These are phyloP conservation scores for Pinctada fucata DNA, from an alignment of 2,888 invertebrate genomes.

Conservation along the genomic window DNA sequence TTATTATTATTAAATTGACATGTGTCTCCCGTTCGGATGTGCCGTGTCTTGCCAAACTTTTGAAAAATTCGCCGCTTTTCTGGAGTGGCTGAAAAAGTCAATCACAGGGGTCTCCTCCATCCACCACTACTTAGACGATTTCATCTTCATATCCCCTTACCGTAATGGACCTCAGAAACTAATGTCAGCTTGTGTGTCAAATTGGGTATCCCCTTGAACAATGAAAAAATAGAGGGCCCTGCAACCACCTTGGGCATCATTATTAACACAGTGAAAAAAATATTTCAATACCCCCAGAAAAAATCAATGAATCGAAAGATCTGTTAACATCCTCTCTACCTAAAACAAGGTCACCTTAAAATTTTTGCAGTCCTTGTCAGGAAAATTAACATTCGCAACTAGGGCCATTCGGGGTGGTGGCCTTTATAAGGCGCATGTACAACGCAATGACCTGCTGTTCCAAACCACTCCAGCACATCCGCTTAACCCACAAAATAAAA, in stretches of 20 bases:
- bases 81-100: slow-evolving; percentile 3
- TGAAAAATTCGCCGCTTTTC: slow-evolving; percentile 23
- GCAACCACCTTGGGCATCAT: slow-evolving; percentile 26
- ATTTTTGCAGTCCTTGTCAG: slow-evolving; percentile 35
- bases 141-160: neutral
- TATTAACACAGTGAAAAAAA: slow-evolving; percentile 22
- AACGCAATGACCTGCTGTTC: slow-evolving; percentile 28
- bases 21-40: slow-evolving; percentile 22
- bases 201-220: slow-evolving; percentile 17
- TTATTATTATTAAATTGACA: slow-evolving; percentile 1
- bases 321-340: neutral
- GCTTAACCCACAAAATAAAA: neutral
- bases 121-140: slow-evolving; percentile 28
- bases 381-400: slow-evolving; percentile 25
- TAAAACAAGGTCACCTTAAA: slow-evolving; percentile 24
- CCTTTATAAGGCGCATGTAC: slow-evolving; percentile 37
- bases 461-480: slow-evolving; percentile 31
- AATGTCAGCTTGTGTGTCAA: neutral
- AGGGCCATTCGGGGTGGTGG: slow-evolving; percentile 31
- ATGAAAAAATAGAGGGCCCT: slow-evolving; percentile 32
- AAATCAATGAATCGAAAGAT: neutral
- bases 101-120: slow-evolving; percentile 1
- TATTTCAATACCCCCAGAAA: slow-evolving; percentile 22
- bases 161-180: neutral
- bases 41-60: slow-evolving; percentile 18